A percentile compares a stretch with the other conserved stretches of the same genome.
phyloP scores from a whole-genome alignment of 2,113 vertebrate genomes.

The Willisornis vidua region DNA sequence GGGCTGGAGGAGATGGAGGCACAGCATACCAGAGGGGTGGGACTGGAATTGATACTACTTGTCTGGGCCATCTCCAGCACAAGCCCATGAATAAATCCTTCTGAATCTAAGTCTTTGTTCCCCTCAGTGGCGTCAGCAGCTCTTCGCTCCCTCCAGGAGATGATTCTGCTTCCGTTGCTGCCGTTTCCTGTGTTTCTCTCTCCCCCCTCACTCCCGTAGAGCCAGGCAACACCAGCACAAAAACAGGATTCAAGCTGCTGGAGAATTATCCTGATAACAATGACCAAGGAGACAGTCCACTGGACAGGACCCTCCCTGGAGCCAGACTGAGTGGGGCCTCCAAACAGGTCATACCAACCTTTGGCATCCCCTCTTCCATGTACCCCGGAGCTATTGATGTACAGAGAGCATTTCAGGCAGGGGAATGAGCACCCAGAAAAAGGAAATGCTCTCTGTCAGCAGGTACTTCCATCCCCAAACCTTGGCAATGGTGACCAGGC shows the following conservation, averaged over 20 bases:
- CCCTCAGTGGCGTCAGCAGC: slow-evolving; percentile 15
- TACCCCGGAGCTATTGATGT: rapidly evolving
- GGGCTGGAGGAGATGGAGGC: background rate
- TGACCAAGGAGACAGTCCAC: slow-evolving; percentile 36
- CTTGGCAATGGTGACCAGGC: background rate
- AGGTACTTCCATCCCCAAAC: background rate
- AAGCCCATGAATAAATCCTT: background rate
- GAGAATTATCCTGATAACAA: slow-evolving; percentile 58
- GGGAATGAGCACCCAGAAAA: background rate
- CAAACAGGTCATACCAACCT: background rate
- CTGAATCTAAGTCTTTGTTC: slow-evolving; percentile 61
- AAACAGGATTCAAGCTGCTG: slow-evolving; percentile 68
- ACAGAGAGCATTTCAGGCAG: background rate
- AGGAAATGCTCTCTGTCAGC: background rate
- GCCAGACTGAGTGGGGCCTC: background rate
- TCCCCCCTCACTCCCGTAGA: background rate
- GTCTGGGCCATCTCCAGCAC: background rate
- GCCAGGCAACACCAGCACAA: slow-evolving; percentile 54
- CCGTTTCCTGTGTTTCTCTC: slow-evolving; percentile 67
- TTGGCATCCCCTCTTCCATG: background rate
- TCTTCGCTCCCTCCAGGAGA: slow-evolving; percentile 61
- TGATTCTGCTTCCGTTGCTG: slow-evolving; percentile 62
- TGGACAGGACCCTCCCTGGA: background rate
- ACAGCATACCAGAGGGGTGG: rapidly evolving
- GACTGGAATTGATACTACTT: background rate